phyloP scores from a whole-genome alignment of 1,140 invertebrate genomes.

The Helicoverpa zea region DNA sequence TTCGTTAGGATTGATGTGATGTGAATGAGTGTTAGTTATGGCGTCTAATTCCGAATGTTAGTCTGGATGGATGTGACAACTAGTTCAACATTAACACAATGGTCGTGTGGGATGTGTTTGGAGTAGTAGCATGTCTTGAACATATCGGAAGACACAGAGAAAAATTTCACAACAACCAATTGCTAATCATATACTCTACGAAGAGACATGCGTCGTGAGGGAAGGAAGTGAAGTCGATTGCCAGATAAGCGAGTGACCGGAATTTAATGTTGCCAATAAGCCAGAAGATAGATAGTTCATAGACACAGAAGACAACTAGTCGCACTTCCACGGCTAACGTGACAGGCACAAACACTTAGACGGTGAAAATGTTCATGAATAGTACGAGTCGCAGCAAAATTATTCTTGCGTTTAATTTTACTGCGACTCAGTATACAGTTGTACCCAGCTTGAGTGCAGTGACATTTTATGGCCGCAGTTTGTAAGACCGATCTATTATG shows the following conservation, averaged over 20 bases:
- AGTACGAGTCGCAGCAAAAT: constrained; percentile 51
- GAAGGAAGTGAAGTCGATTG: constrained; percentile 55
- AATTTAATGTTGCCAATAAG: constrained; percentile 71
- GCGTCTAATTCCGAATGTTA: constrained; percentile 68
- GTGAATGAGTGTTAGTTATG: constrained; percentile 72
- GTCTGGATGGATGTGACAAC: constrained; percentile 65
- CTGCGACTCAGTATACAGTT: constrained; percentile 10
- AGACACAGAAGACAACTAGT: constrained; percentile 58
- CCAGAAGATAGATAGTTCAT: constrained; percentile 55
- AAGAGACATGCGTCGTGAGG: constrained; percentile 68
- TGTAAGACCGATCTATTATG: background rate
- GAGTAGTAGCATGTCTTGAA: constrained; percentile 66
- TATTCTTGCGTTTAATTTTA: constrained; percentile 21
- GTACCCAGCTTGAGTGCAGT: background rate
- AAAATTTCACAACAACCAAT: constrained; percentile 73
- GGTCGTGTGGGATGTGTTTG: constrained; percentile 69
- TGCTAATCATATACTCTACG: constrained; percentile 68
- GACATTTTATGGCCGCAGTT: too few relatives aligned
- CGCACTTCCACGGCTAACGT: constrained; percentile 64
- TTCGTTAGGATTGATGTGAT: constrained; percentile 54
- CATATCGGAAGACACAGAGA: constrained; percentile 54
- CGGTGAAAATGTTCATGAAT: constrained; percentile 65
- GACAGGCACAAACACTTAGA: constrained; percentile 64
- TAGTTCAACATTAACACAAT: constrained; percentile 58
- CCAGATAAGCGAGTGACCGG: constrained; percentile 62